phyloP scores from a whole-genome alignment of 2,113 vertebrate species.

The Saccopteryx leptura region DNA sequence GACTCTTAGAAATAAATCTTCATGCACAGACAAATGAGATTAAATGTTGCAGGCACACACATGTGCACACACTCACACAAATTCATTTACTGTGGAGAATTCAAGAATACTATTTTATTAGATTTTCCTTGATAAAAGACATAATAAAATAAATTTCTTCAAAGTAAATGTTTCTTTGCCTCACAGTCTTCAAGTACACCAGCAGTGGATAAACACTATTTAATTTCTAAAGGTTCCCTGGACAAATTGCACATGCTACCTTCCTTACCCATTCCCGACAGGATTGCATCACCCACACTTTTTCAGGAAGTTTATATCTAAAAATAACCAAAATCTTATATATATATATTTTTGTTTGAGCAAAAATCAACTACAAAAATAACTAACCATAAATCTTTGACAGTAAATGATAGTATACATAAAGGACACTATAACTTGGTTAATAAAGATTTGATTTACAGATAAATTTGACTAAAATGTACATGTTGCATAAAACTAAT shows the following conservation, averaged over 20 bases:
- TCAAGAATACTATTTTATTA: slow-evolving; percentile 49
- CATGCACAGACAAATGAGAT: slow-evolving; percentile 23
- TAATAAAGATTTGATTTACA: neutral
- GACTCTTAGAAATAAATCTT: slow-evolving; percentile 21
- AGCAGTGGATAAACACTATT: neutral
- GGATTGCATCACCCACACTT: neutral
- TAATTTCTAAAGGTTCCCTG: neutral
- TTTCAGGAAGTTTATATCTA: slow-evolving; percentile 16
- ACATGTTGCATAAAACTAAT: neutral
- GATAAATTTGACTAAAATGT: slow-evolving; percentile 27
- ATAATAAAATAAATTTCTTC: slow-evolving; percentile 48
- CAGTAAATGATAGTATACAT: neutral
- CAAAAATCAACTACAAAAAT: neutral
- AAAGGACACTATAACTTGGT: neutral
- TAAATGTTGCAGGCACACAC: neutral
- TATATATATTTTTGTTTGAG: neutral
- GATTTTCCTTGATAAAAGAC: slow-evolving; percentile 14
- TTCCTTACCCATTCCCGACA: neutral
- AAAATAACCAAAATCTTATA: neutral
- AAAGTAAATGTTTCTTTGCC: slow-evolving; percentile 56
- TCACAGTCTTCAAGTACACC: neutral
- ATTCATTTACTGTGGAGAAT: slow-evolving; percentile 45
- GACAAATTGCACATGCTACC: neutral
- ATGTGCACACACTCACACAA: neutral
- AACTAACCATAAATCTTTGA: neutral